These are phyloP conservation scores for Antheraea yamamai DNA, from an alignment of 2,888 invertebrate species.

Conservation along the genomic window DNA sequence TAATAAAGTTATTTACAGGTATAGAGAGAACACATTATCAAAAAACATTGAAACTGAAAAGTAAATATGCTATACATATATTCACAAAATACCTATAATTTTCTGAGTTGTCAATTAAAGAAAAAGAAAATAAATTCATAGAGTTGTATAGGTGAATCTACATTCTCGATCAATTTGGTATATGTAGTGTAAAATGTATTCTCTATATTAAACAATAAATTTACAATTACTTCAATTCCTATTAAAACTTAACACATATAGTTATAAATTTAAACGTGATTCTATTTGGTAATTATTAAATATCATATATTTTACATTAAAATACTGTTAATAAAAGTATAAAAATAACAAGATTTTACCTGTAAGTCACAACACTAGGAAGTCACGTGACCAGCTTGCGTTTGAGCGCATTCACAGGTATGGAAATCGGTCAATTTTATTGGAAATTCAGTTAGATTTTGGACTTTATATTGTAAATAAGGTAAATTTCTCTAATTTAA, in stretches of 20 bases:
- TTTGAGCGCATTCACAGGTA: constrained; percentile 88
- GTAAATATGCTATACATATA: no score
- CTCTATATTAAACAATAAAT: no score
- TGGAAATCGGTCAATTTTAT: constrained; percentile 78
- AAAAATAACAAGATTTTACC: constrained; percentile 32
- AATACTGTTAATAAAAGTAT: constrained; percentile 20
- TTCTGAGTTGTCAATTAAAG: neutral
- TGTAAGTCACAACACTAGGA: constrained; percentile 60
- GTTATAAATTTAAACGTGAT: no score
- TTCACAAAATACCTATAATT: neutral
- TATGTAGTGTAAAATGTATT: neutral
- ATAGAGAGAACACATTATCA: no score
- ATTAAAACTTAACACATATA: no score
- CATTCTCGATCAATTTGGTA: neutral
- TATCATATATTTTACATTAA: neutral
- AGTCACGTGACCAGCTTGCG: constrained; percentile 87
- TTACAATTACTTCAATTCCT: no score
- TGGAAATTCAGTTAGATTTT: constrained; percentile 69
- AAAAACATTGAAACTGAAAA: no score
- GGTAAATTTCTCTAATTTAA: constrained; percentile 60
- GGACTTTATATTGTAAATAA: constrained; percentile 61
- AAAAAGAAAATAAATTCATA: neutral
- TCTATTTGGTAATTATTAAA: neutral
- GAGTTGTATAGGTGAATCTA: neutral
- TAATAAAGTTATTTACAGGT: no score